phyloP scores from a whole-genome alignment of 2,888 invertebrate species.

The Drosophila multiciliata region DNA sequence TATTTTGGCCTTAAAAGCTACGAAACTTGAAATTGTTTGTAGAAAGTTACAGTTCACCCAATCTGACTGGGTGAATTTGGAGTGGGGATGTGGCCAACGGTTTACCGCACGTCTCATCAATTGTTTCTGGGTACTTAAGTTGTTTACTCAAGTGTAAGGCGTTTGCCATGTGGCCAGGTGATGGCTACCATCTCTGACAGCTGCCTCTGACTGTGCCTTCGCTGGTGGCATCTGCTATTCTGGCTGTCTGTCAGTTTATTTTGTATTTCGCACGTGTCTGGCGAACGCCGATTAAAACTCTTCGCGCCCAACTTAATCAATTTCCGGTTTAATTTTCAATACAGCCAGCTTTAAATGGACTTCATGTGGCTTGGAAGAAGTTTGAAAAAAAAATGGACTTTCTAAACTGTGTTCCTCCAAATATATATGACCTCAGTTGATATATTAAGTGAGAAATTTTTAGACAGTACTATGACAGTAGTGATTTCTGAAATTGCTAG shows the following conservation, averaged over 20 bases:
- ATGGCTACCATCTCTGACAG: constrained; percentile 20
- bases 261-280: constrained; percentile 55
- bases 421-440: too few species aligned
- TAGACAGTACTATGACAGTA: too few species aligned
- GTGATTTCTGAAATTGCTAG: too few species aligned
- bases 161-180: constrained; percentile 44
- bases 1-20: constrained; percentile 3
- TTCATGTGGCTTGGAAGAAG: background rate
- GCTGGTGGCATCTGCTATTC: constrained; percentile 4
- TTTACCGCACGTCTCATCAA: background rate
- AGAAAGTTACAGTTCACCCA: constrained; percentile 13
- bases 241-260: constrained; percentile 42
- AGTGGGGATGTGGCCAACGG: background rate
- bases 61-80: background rate
- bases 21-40: constrained; percentile 31
- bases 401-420: too few species aligned
- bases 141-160: constrained; percentile 39
- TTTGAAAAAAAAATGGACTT: too few species aligned
- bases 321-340: constrained; percentile 62
- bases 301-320: constrained; percentile 66
- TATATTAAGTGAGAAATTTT: too few species aligned
- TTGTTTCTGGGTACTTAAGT: constrained; percentile 37
- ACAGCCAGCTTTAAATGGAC: background rate
- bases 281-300: constrained; percentile 61
- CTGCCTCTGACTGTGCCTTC: constrained; percentile 12